Evolutionary conservation across 2,888 invertebrate genomes (phyloP), one percentile per base, ranked within the genome.

Genomic region (Drosophila putrida): DNA sequence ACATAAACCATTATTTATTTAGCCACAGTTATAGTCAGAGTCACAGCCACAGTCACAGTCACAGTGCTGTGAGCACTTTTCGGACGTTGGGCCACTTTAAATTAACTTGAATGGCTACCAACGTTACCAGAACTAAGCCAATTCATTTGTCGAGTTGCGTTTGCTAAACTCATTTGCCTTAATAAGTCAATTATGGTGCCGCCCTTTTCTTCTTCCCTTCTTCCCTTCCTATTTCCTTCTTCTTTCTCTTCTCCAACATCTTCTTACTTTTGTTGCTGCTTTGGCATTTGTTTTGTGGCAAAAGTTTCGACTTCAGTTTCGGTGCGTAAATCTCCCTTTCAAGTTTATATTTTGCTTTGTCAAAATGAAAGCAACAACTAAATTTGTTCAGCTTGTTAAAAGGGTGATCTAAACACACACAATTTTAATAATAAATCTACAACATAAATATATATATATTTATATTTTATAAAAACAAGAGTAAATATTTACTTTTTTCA

Each of bases 1-100:
- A 70, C 64, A 83, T 71, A 77, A 75, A 64, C 75, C 81, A 86
- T 88, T 86, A 86, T 88, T 88, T 83, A 86, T 83, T 85, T 81
- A 83, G 57, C 77, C 77, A 55, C 54, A 41, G 49, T 49, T 13
- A 39, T 15, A 54, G 54, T 41, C 43, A 54, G 60, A 62, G 44
- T 47, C 27, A 9, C 20, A 82, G 57, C 75, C 77, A 54, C 54
- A 41, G 49, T 49, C 27, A 53, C 31, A 54, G 43, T 55, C 35
- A 43, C 63, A 62, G 43, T 50, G 51, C 68, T 59, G 25, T n/a
- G 67, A 57, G 62, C 68, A 62, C 54, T 70, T 63, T 68, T 68
- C 50, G 71, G 51, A 54, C 57, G 58, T 46, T 25, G 53, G 51
- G 55, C 62, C 70, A 80, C 73, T 85, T 88, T 75, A 88, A 85